Base-by-base conservation (phyloP, 2,888 invertebrate genomes). In the Chrysomela aeneicollis region DNA sequence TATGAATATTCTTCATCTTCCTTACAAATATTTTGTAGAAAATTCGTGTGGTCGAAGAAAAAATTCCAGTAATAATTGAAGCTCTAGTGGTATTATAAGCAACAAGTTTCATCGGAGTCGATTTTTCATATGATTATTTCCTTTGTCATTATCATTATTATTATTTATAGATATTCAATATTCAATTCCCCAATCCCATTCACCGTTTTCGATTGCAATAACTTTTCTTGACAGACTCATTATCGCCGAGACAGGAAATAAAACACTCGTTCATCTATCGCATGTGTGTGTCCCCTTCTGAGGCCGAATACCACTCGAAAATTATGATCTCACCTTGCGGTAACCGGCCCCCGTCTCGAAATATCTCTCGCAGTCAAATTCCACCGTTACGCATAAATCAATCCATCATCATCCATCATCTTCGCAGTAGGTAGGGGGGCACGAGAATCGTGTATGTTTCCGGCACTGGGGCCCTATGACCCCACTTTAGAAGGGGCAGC, bases 341-440 rank as follows among this genome's bases (percentile, higher is more conserved):
- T 55, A 52, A 52, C 52, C 8, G 52, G 4, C 32, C n/a, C 19
- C 19, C 30, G 26, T 51, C 51, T 19, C 37, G 35, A 35, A 35
- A 35, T 12, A n/a, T 52, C 32, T 53, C 22, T 55, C 55, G 42
- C 73, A 73, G 67, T 73, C 73, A 71, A 74, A 76, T 76, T 76
- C 75, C 74, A 69, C 66, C 74, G 71, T 73, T 74, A 75, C 74
- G 74, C 75, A 75, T 76, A 76, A 76, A 77, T 77, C 77, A 76
- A 76, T 76, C 75, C 74, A 74, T 75, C 77, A 69, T 71, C 77
- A 77, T 77, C 73, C 70, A 77, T 77, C 77, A 77, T 73, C 61
- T 69, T 69, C 62, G 61, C 63, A 55, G 55, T 69, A 70, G 58
- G 72, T 68, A 68, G 71, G 71, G 72, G 73, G 51, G 73, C 66